phyloP scores from a whole-genome alignment of 2,113 vertebrate genomes.

The Rhinolophus sinicus region DNA sequence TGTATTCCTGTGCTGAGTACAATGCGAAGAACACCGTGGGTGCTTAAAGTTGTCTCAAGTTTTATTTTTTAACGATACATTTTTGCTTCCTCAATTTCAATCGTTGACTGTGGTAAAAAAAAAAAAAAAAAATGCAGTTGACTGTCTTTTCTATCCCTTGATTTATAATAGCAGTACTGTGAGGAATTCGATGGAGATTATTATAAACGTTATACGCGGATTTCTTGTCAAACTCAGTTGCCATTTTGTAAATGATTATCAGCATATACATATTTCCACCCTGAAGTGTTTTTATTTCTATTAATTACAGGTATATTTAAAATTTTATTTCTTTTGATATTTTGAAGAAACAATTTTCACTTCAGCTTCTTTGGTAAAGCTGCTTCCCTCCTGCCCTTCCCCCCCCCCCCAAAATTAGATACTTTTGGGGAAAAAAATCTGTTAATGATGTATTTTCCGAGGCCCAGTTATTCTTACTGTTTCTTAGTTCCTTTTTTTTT shows the following conservation, averaged over 20 bases:
- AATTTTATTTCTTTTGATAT: constrained; percentile 25
- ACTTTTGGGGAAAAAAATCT: background rate
- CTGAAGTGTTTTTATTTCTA: constrained; percentile 42
- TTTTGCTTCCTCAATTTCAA: constrained; percentile 44
- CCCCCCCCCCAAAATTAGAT: background rate
- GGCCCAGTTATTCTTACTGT: background rate
- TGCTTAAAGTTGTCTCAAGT: background rate
- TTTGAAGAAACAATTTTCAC: constrained; percentile 29
- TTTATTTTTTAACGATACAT: background rate
- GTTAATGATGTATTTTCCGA: background rate
- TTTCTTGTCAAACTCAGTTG: background rate
- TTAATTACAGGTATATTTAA: background rate
- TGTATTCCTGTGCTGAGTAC: rapidly evolving
- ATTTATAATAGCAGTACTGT: background rate
- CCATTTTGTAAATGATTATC: constrained; percentile 42
- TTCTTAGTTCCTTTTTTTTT: background rate
- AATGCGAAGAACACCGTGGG: too few relatives aligned
- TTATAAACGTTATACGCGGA: background rate
- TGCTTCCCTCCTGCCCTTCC: background rate
- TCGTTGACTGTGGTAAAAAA: background rate
- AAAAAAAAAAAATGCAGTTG: background rate
- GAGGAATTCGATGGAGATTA: constrained; percentile 23
- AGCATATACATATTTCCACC: background rate
- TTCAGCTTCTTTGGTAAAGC: background rate
- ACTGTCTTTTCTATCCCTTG: background rate